These are phyloP conservation scores for Diadophis punctatus DNA, from an alignment of 2,113 vertebrate genomes.

Conservation along the genomic window DNA sequence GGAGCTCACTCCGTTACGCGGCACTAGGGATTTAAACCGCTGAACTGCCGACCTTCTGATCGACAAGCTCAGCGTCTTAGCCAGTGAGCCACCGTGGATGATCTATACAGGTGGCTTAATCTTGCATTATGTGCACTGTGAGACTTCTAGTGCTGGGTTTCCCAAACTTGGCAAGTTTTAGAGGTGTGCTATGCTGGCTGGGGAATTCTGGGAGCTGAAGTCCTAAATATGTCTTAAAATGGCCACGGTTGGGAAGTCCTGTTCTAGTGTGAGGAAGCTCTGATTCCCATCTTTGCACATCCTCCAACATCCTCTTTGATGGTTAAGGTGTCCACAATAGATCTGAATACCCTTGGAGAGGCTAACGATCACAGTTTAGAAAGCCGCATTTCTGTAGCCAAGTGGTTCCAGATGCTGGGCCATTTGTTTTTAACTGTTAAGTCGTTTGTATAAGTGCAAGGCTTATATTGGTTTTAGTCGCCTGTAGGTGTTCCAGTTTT, in stretches of 20 bases:
- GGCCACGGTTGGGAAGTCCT: too few relatives aligned
- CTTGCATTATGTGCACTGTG: background rate
- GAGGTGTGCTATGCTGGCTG: background rate
- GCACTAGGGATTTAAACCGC: too few relatives aligned
- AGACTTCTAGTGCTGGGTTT: background rate
- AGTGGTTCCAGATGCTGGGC: background rate
- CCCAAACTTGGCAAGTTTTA: background rate
- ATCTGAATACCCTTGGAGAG: background rate
- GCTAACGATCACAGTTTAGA: background rate
- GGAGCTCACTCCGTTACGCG: too few relatives aligned
- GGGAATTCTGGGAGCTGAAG: background rate
- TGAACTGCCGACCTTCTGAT: too few relatives aligned
- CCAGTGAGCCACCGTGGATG: too few relatives aligned
- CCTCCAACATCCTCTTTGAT: background rate
- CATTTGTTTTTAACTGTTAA: background rate
- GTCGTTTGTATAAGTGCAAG: background rate
- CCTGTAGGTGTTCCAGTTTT: background rate
- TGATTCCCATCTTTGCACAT: background rate
- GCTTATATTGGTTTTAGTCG: background rate
- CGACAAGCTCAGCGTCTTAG: too few relatives aligned
- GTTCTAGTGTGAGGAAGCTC: background rate
- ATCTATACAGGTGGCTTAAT: background rate
- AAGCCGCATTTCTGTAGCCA: background rate
- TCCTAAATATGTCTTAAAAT: background rate
- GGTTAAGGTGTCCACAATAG: background rate